A percentile compares a stretch with the other conserved stretches of the same genome.
phyloP scores from a whole-genome alignment of 1,140 invertebrate species.

The Sipha flava region DNA sequence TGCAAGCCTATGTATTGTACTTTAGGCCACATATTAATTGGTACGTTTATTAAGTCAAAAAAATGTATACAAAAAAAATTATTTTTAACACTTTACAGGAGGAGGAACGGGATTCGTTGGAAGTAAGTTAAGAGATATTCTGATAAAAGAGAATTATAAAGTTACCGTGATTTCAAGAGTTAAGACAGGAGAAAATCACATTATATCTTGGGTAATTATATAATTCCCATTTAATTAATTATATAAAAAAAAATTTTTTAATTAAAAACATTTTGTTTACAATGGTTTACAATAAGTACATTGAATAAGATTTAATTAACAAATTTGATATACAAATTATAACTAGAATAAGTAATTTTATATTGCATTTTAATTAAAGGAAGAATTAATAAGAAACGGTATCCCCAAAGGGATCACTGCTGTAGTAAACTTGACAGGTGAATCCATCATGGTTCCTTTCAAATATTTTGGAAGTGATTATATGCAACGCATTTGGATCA shows the following conservation, averaged over 20 bases:
- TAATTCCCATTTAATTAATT: background rate
- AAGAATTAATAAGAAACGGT: constrained; percentile 59
- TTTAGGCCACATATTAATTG: background rate
- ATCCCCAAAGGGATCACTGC: constrained; percentile 63
- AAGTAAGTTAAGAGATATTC: constrained; percentile 53
- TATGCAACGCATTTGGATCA: constrained; percentile 76
- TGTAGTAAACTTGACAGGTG: constrained; percentile 83
- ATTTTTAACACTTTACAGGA: constrained; percentile 49
- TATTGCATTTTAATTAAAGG: constrained; percentile 48
- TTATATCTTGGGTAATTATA: constrained; percentile 65
- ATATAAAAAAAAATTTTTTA: constrained; percentile 30
- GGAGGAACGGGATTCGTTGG: constrained; percentile 89
- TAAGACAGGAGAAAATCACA: constrained; percentile 54
- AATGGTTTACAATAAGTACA: too few relatives aligned
- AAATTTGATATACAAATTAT: too few relatives aligned
- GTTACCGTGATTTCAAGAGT: constrained; percentile 68
- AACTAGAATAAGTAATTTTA: too few relatives aligned
- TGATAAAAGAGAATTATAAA: constrained; percentile 59
- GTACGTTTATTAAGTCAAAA: background rate
- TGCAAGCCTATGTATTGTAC: background rate
- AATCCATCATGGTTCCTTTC: constrained; percentile 78
- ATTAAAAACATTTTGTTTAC: too few relatives aligned
- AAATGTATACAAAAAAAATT: background rate
- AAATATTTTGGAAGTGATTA: constrained; percentile 75
- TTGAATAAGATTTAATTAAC: too few relatives aligned